phyloP scores from a whole-genome alignment of 2,888 invertebrate species.

The Seladonia tumulorum region DNA sequence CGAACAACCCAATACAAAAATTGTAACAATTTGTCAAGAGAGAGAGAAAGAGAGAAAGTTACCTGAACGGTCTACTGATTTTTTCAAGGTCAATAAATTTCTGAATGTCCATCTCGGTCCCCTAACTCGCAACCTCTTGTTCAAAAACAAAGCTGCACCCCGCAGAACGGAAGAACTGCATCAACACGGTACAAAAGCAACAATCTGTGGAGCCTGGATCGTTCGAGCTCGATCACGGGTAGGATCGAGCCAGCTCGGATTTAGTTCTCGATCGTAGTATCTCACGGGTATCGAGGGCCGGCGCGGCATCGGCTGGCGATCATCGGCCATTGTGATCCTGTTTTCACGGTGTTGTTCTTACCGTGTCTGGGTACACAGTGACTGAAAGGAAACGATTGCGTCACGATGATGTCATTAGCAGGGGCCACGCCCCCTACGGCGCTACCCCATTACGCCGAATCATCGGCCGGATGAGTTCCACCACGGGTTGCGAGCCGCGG shows the following conservation, averaged over 20 bases:
- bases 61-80: too few species aligned
- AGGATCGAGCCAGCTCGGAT: background rate
- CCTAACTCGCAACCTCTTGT: too few species aligned
- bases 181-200: background rate
- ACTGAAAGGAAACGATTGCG: constrained; percentile 80
- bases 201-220: background rate
- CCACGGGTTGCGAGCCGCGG: background rate
- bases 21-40: background rate
- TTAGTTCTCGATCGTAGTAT: constrained; percentile 17
- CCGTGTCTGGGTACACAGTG: constrained; percentile 57
- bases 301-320: constrained; percentile 34
- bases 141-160: background rate
- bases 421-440: constrained; percentile 78
- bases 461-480: constrained; percentile 74
- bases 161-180: background rate
- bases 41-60: background rate
- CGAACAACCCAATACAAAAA: too few species aligned
- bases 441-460: constrained; percentile 82
- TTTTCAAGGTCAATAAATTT: too few species aligned
- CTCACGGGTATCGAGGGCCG: constrained; percentile 57
- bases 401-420: constrained; percentile 83
- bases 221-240: background rate
- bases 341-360: constrained; percentile 73
- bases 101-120: too few species aligned
- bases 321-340: constrained; percentile 67